Percentiles rank a stretch among this genome's conserved stretches.
These are phyloP conservation scores for Melinaea marsaeus DNA, from an alignment of 2,888 invertebrate species.

Conservation along the genomic window DNA sequence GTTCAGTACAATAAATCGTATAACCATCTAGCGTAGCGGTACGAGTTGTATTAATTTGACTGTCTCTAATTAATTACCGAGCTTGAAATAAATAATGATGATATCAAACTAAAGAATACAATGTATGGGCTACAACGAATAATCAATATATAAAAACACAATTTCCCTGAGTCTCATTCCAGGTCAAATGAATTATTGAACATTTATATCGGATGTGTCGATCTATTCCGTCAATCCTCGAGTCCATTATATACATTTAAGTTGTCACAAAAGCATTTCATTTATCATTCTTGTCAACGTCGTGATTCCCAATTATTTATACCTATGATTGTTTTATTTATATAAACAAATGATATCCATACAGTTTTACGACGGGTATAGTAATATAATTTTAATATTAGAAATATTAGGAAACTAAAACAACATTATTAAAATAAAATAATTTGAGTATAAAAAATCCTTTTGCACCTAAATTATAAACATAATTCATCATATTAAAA, in stretches of 20 bases:
- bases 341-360: not conserved
- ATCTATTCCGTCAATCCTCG: slow-evolving; percentile 15
- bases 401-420: no score
- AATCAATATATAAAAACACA: slow-evolving; percentile 12
- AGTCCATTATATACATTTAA: slow-evolving; percentile 18
- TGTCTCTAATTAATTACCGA: no score
- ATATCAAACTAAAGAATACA: not conserved
- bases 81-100: not conserved
- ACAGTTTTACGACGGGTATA: not conserved
- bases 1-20: no score
- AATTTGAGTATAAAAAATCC: no score
- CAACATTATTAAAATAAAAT: no score
- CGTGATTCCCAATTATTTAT: not conserved
- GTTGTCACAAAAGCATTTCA: slow-evolving; percentile 13
- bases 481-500: no score
- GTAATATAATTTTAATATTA: no score
- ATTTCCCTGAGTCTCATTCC: slow-evolving; percentile 18
- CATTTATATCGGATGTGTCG: slow-evolving; percentile 15
- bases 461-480: no score
- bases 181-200: slow-evolving; percentile 29
- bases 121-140: not conserved
- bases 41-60: no score
- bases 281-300: slow-evolving; percentile 15
- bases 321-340: not conserved
- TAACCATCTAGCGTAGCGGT: no score